A percentile compares a stretch with the other conserved stretches of the same genome.
Conservation (phyloP, 1,140 invertebrate genomes). For the Procambarus clarkii region DNA sequence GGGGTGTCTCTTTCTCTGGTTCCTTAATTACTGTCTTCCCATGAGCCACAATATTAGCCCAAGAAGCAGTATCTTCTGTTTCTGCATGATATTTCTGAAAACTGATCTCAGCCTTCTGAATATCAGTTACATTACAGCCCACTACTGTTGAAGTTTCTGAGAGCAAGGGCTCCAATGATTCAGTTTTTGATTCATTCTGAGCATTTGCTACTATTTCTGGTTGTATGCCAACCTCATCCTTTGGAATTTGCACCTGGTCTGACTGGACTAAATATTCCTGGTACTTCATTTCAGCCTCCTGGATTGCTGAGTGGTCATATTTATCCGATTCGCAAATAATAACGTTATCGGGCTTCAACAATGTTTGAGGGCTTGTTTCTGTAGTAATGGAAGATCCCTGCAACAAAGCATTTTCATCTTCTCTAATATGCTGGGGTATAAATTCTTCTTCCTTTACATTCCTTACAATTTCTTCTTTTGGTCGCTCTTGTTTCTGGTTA, state of each 20-base stretch:
- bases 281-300: conserved; percentile 8
- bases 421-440: no score
- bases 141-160: conserved; percentile 4
- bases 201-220: background rate
- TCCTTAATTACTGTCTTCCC: conserved; percentile 47
- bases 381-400: background rate
- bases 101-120: conserved; percentile 45
- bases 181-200: conserved; percentile 20
- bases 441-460: background rate
- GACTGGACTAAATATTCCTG: conserved; percentile 20
- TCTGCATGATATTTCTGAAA: conserved; percentile 53
- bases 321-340: background rate
- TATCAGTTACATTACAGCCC: conserved; percentile 39
- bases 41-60: conserved; percentile 65
- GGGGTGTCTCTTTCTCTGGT: conserved; percentile 46
- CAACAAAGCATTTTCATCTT: background rate
- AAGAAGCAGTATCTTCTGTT: conserved; percentile 16
- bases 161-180: background rate
- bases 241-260: background rate
- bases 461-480: background rate
- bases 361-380: background rate
- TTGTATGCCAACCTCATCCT: background rate
- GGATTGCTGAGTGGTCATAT: background rate
- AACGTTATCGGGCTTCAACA: background rate
- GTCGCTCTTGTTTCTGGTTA: background rate